These are phyloP conservation scores for Myotis vivesi DNA, from an alignment of 2,797 vertebrate genomes.

Conservation along the genomic window DNA sequence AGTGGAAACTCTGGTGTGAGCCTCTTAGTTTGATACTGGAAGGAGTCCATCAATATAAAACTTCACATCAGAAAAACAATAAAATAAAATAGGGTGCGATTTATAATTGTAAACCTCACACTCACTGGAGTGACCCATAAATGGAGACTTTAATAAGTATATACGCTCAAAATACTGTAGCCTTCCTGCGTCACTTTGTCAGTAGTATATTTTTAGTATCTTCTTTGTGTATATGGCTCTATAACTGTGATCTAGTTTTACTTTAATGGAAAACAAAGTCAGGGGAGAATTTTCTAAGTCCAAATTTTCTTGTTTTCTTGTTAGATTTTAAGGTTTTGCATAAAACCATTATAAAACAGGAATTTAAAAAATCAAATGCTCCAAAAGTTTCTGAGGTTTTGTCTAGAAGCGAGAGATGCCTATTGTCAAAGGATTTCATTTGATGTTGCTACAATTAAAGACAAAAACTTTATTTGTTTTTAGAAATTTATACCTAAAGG, in stretches of 20 bases:
- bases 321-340: conserved; percentile 26
- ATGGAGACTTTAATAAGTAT: background rate
- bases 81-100: background rate
- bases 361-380: conserved; percentile 37
- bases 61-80: background rate
- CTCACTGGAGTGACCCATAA: background rate
- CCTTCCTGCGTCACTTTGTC: background rate
- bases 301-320: conserved; percentile 39
- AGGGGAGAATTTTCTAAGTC: background rate
- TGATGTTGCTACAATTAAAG: conserved; percentile 14
- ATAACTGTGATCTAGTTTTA: background rate
- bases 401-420: conserved; percentile 6
- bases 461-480: conserved; percentile 22
- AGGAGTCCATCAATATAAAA: background rate
- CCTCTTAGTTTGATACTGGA: background rate
- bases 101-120: background rate
- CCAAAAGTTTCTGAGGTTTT: conserved; percentile 41
- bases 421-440: conserved; percentile 15
- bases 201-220: background rate
- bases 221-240: background rate
- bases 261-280: conserved; percentile 30
- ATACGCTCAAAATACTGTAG: background rate
- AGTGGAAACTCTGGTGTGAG: background rate
- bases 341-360: conserved; percentile 28
- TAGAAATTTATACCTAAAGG: conserved; percentile 5